These are phyloP conservation scores for Apostichopus japonicus DNA, from an alignment of 35 echinoderm and acorn worm genomes.

Conservation along the genomic window DNA sequence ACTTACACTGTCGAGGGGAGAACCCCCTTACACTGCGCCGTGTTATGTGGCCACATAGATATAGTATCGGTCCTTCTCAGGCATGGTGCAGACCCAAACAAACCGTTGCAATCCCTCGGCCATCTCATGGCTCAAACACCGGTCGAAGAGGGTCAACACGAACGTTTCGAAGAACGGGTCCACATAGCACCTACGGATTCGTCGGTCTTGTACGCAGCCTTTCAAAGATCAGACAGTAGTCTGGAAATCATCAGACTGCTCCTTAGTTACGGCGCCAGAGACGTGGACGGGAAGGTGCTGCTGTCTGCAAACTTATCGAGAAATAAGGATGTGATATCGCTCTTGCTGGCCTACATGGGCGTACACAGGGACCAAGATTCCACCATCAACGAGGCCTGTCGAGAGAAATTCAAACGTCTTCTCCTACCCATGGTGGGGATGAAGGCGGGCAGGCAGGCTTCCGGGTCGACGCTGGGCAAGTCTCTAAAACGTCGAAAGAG, in stretches of 20 bases:
- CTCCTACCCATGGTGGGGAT: slow-evolving; percentile 30
- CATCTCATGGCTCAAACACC: slow-evolving; percentile 63
- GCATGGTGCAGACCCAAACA: slow-evolving; percentile 87
- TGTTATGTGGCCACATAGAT: slow-evolving; percentile 76
- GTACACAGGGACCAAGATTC: slow-evolving; percentile 91
- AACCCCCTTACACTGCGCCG: slow-evolving; percentile 87
- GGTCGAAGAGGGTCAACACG: slow-evolving; percentile 17
- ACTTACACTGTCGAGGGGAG: slow-evolving; percentile 87
- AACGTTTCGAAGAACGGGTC: slow-evolving; percentile 47
- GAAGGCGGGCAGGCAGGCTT: slow-evolving; percentile 26
- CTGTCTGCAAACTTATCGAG: slow-evolving; percentile 73
- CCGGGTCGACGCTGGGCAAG: slow-evolving; percentile 4
- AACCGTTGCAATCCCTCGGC: slow-evolving; percentile 78
- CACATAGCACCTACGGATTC: slow-evolving; percentile 62
- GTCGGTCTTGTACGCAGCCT: slow-evolving; percentile 83
- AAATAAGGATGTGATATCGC: slow-evolving; percentile 72
- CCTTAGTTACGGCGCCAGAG: slow-evolving; percentile 83
- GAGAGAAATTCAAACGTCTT: slow-evolving; percentile 71
- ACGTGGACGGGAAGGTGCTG: slow-evolving; percentile 77
- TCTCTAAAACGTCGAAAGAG: slow-evolving; percentile 36
- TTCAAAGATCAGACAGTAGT: slow-evolving; percentile 70
- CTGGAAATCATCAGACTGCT: slow-evolving; percentile 88
- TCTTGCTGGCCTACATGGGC: slow-evolving; percentile 81
- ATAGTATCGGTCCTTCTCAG: slow-evolving; percentile 77
- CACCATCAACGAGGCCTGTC: slow-evolving; percentile 58